Conservation (phyloP, 2,888 invertebrate species). For the Drosophila fulvimacula region DNA sequence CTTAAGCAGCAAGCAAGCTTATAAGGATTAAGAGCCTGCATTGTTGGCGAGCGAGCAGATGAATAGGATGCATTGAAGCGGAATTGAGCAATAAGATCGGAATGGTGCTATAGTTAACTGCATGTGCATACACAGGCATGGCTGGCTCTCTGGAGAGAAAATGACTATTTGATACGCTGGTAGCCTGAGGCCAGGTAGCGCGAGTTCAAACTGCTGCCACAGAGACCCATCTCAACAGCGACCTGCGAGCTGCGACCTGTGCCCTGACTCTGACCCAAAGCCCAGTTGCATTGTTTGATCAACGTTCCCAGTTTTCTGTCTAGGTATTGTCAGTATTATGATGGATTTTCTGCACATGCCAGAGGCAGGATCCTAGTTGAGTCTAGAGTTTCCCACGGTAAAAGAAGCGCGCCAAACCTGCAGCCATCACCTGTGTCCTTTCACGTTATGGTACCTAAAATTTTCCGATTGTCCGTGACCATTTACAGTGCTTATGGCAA, state of each 20-base stretch:
- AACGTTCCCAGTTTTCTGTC: not conserved
- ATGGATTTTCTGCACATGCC: conserved; percentile 55
- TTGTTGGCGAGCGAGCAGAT: not conserved
- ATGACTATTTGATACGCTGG: conserved; percentile 24
- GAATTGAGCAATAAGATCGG: not conserved
- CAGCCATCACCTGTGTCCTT: conserved; percentile 57
- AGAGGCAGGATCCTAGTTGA: conserved; percentile 9
- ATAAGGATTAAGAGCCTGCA: conserved; percentile 8
- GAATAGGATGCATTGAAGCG: not conserved
- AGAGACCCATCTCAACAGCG: conserved; percentile 21
- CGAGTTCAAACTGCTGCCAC: conserved; percentile 6
- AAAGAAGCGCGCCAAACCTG: conserved; percentile 59
- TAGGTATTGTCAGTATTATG: conserved; percentile 42
- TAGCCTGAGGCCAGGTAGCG: conserved; percentile 45
- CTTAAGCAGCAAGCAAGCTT: not conserved
- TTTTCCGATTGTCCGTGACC: conserved; percentile 41
- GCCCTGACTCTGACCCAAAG: conserved; percentile 1
- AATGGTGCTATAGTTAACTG: not conserved
- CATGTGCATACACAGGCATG: conserved; percentile 29
- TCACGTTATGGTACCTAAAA: conserved; percentile 6
- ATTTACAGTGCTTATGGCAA: conserved; percentile 44
- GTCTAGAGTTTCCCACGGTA: conserved; percentile 51
- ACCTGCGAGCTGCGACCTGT: not conserved
- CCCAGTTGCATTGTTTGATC: conserved; percentile 31
- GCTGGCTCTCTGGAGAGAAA: conserved; percentile 33